A percentile compares a stretch with the other conserved stretches of the same genome.
phyloP scores from a whole-genome alignment of 2,113 vertebrate species.

The Platichthys stellatus region DNA sequence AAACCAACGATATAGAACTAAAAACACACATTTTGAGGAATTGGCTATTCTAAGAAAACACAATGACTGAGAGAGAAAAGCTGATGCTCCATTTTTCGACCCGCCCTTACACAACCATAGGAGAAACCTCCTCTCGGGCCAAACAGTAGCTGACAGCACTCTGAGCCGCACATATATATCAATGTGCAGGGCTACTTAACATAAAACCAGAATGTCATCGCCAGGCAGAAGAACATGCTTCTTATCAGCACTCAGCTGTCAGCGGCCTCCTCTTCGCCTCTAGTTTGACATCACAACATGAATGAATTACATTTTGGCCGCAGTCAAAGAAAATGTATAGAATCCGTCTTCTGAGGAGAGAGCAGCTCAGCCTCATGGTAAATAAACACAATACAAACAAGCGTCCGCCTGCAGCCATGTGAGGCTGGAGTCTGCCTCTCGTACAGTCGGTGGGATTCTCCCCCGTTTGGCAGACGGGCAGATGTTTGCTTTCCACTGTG shows the following conservation, averaged over 20 bases:
- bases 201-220: background rate
- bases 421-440: background rate
- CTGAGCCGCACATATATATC: background rate
- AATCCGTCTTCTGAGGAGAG: background rate
- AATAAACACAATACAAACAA: conserved; percentile 4
- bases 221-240: background rate
- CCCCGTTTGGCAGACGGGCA: conserved; percentile 33
- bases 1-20: no score
- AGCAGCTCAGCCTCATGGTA: background rate
- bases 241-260: background rate
- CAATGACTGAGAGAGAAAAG: no score
- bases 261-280: background rate
- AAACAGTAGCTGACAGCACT: background rate
- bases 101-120: no score
- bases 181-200: background rate
- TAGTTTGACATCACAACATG: background rate
- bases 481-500: conserved; percentile 71
- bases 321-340: background rate
- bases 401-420: conserved; percentile 9
- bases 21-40: no score
- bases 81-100: no score
- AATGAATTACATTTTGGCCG: background rate
- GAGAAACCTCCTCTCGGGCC: background rate
- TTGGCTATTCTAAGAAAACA: no score
- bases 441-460: conserved; percentile 53